Percentiles rank a stretch among this genome's conserved stretches.
phyloP scores from a whole-genome alignment of 2,797 vertebrate genomes.

The Parotocinclus haroldoi region DNA sequence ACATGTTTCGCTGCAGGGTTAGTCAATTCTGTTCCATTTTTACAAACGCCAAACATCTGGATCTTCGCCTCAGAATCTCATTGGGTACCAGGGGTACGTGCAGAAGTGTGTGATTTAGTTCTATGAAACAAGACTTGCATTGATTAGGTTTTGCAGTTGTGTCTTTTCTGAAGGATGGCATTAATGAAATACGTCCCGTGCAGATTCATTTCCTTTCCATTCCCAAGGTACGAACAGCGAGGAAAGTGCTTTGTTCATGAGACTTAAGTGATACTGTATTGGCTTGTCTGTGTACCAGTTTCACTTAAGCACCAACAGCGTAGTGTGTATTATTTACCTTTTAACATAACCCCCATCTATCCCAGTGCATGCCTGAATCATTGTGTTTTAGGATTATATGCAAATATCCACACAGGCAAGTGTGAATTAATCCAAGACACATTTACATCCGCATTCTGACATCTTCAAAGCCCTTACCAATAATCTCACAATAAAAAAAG shows the following conservation, averaged over 20 bases:
- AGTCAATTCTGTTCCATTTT: slow-evolving; percentile 43
- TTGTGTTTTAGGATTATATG: too few species aligned
- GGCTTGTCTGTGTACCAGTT: slow-evolving; percentile 13
- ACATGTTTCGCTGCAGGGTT: slow-evolving; percentile 54
- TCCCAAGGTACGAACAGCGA: background rate
- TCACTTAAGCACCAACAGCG: slow-evolving; percentile 21
- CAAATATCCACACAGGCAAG: too few species aligned
- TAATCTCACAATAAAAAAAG: too few species aligned
- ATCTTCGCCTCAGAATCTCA: background rate
- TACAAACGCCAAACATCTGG: slow-evolving; percentile 32
- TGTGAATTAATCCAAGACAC: too few species aligned
- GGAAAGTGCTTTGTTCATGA: background rate
- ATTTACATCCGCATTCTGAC: too few species aligned
- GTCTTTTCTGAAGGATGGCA: background rate
- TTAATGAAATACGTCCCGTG: background rate
- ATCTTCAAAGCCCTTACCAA: too few species aligned
- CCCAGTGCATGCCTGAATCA: too few species aligned
- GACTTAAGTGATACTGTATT: slow-evolving; percentile 23
- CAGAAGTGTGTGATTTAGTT: slow-evolving; percentile 12
- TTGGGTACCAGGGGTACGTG: slow-evolving; percentile 7
- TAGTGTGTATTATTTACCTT: too few species aligned
- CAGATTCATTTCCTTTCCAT: background rate
- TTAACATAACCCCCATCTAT: too few species aligned
- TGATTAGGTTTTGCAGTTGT: slow-evolving; percentile 5
- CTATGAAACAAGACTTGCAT: slow-evolving; percentile 1